Evolutionary conservation across 1,140 invertebrate genomes (phyloP).

Genomic region (Antheraea mylitta): DNA sequence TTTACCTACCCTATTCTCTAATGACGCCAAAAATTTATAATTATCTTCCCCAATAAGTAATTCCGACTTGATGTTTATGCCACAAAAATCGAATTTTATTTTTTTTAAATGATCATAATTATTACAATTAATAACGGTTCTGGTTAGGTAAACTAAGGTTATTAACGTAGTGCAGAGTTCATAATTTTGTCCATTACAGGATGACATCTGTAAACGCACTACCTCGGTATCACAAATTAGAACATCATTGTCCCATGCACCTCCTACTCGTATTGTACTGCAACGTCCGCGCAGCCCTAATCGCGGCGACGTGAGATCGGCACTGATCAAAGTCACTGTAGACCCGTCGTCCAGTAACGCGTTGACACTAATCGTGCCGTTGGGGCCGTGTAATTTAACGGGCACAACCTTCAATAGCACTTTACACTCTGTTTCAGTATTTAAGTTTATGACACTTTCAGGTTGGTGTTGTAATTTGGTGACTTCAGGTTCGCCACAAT

Average conservation of each 20-base stretch:
- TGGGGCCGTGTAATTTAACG: conserved; percentile 28
- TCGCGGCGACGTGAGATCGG: conserved; percentile 11
- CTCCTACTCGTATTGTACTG: conserved; percentile 18
- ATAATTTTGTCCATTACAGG: conserved; percentile 13
- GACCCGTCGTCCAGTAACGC: conserved; percentile 32
- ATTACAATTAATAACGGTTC: conserved; percentile 19
- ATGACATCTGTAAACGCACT: conserved; percentile 15
- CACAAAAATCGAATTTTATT: conserved; percentile 21
- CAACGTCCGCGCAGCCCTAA: conserved; percentile 16
- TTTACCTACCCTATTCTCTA: conserved; percentile 21
- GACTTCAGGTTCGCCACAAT: too few species aligned
- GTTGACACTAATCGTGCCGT: conserved; percentile 10
- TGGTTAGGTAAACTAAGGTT: conserved; percentile 27
- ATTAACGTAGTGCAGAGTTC: conserved; percentile 22
- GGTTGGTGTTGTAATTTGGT: conserved; percentile 3
- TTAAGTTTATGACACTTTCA: conserved; percentile 11
- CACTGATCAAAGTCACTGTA: conserved; percentile 21
- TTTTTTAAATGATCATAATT: conserved; percentile 15
- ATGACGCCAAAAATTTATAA: conserved; percentile 29
- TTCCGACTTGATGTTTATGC: conserved; percentile 17
- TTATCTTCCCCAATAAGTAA: conserved; percentile 38
- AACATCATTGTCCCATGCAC: conserved; percentile 21
- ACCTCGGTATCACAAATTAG: conserved; percentile 19
- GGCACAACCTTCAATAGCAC: conserved; percentile 26
- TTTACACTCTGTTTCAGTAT: neutral